Evolutionary conservation across 2,797 vertebrate genomes (phyloP).

Genomic region (Phrynocephalus guinanensis): DNA sequence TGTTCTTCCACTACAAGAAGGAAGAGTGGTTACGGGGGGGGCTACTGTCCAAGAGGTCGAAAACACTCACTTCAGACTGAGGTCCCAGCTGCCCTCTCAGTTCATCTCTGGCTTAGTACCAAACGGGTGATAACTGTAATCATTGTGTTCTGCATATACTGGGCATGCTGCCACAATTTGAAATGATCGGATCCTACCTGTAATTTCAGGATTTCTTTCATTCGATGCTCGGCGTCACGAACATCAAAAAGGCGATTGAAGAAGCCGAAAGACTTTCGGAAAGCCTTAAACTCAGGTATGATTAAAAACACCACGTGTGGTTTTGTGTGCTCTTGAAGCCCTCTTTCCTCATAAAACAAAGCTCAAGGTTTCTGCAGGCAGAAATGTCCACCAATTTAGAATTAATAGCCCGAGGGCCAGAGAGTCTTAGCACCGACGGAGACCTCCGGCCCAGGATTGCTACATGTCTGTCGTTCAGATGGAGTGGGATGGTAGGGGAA

Average conservation of each 20-base stretch:
- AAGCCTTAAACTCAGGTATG: slow-evolving; percentile 96
- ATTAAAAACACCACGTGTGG: slow-evolving; percentile 16
- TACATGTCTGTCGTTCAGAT: too few species aligned
- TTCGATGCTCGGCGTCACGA: slow-evolving; percentile 90
- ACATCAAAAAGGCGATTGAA: slow-evolving; percentile 95
- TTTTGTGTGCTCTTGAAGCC: not conserved
- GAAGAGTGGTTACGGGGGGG: not conserved
- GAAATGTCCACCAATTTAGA: not conserved
- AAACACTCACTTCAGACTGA: not conserved
- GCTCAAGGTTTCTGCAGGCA: not conserved
- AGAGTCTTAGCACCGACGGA: too few species aligned
- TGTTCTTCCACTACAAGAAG: not conserved
- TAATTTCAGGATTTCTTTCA: slow-evolving; percentile 88
- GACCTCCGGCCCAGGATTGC: too few species aligned
- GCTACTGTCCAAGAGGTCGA: not conserved
- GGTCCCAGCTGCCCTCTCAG: not conserved
- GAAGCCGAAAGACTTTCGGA: slow-evolving; percentile 97
- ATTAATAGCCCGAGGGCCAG: not conserved
- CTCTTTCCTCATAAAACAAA: not conserved
- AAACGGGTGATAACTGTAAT: not conserved
- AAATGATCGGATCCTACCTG: slow-evolving; percentile 38
- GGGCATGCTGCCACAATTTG: slow-evolving; percentile 19
- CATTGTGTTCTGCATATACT: not conserved
- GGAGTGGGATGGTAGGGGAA: too few species aligned
- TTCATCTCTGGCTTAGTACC: not conserved